Base-by-base conservation (phyloP, 2,888 invertebrate genomes). In the Axea sp. region DNA sequence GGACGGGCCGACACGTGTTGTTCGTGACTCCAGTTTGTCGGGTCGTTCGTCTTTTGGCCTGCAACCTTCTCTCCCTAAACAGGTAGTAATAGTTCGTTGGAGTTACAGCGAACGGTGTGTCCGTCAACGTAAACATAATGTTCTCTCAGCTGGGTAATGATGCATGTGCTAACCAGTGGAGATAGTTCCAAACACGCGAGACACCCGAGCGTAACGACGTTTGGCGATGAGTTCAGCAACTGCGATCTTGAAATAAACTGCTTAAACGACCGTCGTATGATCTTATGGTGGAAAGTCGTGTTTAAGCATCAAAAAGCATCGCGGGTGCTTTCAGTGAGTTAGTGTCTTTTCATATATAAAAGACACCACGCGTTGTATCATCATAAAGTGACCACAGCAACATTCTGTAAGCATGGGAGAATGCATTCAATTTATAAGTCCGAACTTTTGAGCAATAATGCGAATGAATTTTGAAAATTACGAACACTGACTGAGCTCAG, bases 11-110 rank as follows among this genome's bases (percentile, higher is more conserved):
- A 62, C 49, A 31, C 19, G 28, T 49, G 60, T 62, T 49, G 49
- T 51, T 62, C 62, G 62, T 62, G 62, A 62, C 62, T 62, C 9
- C 37, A 51, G 41, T 31, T 51, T 49, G 60, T 51, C 39, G 62
- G 41, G 26, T 62, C 62, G 49, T 62, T 39, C 60, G 60, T 62
- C 60, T 62, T 62, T 62, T 62, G 47, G 35, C 37, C 59, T 15
- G 28, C 15, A 39, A 15, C 17, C 26, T 62, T 47, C 39, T 60
- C 47, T 24, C 17, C n/a, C 35, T 24, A 33, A 37, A 15, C 35
- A 9, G 28, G 22, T 45, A 35, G 45, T 59, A 45, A 59, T 59
- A 59, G 59, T 59, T 45, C 35, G 59, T 59, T 45, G 45, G 45
- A 45, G 59, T 59, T 59, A 15, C 45, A 59, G 35, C 45, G 35